These are phyloP conservation scores for Pocillopora meandrina DNA, from an alignment of 92 coral and sea anemone species.

Conservation along the genomic window DNA sequence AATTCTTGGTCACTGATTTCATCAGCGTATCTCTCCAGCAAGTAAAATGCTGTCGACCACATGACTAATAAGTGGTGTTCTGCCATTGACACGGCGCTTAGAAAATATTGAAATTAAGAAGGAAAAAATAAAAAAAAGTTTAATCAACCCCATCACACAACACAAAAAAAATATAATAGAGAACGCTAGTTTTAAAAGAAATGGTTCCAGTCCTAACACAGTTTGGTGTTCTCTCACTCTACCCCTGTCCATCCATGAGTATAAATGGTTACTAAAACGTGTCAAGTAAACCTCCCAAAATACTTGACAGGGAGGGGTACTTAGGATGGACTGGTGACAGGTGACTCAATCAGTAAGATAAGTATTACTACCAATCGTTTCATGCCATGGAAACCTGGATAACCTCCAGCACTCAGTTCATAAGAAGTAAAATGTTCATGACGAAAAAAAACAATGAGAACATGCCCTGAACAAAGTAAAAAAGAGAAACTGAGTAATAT, in stretches of 20 bases:
- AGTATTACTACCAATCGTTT: too few species aligned
- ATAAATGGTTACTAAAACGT: too few species aligned
- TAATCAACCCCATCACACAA: neutral
- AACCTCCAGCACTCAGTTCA: too few species aligned
- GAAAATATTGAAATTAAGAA: neutral
- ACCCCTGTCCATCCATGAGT: too few species aligned
- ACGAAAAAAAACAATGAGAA: neutral
- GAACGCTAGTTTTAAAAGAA: neutral
- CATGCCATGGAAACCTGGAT: too few species aligned
- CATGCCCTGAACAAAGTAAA: neutral
- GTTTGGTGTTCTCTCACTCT: too few species aligned
- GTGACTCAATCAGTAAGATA: neutral
- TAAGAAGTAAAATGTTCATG: neutral
- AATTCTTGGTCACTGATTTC: constrained; percentile 90
- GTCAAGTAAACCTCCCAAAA: too few species aligned
- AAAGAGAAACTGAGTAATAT: neutral
- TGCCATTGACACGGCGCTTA: constrained; percentile 85
- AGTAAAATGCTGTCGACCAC: constrained; percentile 87
- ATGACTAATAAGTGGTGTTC: constrained; percentile 91
- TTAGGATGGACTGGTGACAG: too few species aligned
- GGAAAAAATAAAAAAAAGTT: neutral
- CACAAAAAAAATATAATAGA: too few species aligned
- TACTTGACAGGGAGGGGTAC: too few species aligned
- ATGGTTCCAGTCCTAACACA: neutral
- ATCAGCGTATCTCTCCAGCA: constrained; percentile 89